phyloP scores from a whole-genome alignment of 1,140 invertebrate genomes.

The Listronotus bonariensis region DNA sequence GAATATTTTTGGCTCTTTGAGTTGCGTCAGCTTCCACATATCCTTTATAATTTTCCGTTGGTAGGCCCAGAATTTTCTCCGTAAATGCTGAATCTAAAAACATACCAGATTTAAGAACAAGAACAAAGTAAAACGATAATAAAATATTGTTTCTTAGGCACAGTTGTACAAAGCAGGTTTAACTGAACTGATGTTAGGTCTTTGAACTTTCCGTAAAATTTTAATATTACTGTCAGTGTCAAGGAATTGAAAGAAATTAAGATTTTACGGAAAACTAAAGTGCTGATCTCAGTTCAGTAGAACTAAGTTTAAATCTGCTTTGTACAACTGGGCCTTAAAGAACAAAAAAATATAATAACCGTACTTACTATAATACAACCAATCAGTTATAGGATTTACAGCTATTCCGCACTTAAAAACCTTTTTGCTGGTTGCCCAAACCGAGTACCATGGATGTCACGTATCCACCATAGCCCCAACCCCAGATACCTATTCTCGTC shows the following conservation, averaged over 20 bases:
- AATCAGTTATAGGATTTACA: slow-evolving; percentile 92
- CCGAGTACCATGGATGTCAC: slow-evolving; percentile 87
- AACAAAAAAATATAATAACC: too few relatives aligned
- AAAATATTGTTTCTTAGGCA: too few relatives aligned
- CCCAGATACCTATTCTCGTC: slow-evolving; percentile 87
- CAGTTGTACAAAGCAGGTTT: too few relatives aligned
- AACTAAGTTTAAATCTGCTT: too few relatives aligned
- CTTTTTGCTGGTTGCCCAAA: slow-evolving; percentile 80
- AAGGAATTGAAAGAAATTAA: too few relatives aligned
- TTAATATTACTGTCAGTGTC: too few relatives aligned
- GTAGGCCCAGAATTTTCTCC: slow-evolving; percentile 87
- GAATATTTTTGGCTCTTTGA: slow-evolving; percentile 81
- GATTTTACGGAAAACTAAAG: too few relatives aligned
- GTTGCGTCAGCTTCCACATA: slow-evolving; percentile 92
- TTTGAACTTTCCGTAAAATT: too few relatives aligned
- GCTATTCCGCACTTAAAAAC: slow-evolving; percentile 91
- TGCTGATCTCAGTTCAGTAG: too few relatives aligned
- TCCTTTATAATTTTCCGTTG: slow-evolving; percentile 87
- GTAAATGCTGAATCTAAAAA: slow-evolving; percentile 89
- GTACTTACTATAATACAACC: slow-evolving; percentile 90
- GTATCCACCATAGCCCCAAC: slow-evolving; percentile 97
- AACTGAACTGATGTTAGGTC: too few relatives aligned
- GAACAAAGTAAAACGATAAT: too few relatives aligned
- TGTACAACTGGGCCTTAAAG: too few relatives aligned
- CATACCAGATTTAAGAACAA: slow-evolving; percentile 1